Conservation (phyloP, 2,888 invertebrate species). For the Helleia helle region DNA sequence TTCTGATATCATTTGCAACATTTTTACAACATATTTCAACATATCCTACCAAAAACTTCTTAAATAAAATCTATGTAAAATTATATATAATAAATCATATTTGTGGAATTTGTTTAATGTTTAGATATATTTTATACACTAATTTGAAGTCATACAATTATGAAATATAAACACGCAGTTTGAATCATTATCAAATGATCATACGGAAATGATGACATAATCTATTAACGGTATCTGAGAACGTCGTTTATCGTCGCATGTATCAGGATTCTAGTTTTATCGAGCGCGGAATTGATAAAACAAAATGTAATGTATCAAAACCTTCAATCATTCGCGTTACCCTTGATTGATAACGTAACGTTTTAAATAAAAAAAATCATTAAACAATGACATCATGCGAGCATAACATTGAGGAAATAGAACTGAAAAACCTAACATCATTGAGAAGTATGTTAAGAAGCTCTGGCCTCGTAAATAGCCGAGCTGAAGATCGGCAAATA, state of each 20-base stretch:
- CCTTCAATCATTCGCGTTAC: slow-evolving; percentile 4
- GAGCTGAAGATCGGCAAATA: slow-evolving; percentile 54
- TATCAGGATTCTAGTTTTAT: slow-evolving; percentile 1
- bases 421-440: slow-evolving; percentile 7
- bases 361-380: not conserved
- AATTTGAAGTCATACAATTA: not conserved
- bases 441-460: slow-evolving; percentile 27
- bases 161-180: not conserved
- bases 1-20: too few relatives aligned
- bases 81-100: not conserved
- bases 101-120: not conserved
- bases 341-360: slow-evolving; percentile 6
- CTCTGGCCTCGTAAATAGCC: slow-evolving; percentile 52
- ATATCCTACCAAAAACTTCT: too few relatives aligned
- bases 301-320: slow-evolving; percentile 1
- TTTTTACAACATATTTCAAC: too few relatives aligned
- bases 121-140: too few relatives aligned
- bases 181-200: slow-evolving; percentile 11
- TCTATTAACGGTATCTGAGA: slow-evolving; percentile 7
- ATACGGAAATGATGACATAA: slow-evolving; percentile 21
- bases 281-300: slow-evolving; percentile 9
- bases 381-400: slow-evolving; percentile 3
- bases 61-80: too few relatives aligned
- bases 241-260: slow-evolving; percentile 6
- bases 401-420: slow-evolving; percentile 2